These are phyloP conservation scores for Theonella swinhoei DNA, from an alignment of 37 sponge, comb jelly and placozoan species.

Conservation along the genomic window DNA sequence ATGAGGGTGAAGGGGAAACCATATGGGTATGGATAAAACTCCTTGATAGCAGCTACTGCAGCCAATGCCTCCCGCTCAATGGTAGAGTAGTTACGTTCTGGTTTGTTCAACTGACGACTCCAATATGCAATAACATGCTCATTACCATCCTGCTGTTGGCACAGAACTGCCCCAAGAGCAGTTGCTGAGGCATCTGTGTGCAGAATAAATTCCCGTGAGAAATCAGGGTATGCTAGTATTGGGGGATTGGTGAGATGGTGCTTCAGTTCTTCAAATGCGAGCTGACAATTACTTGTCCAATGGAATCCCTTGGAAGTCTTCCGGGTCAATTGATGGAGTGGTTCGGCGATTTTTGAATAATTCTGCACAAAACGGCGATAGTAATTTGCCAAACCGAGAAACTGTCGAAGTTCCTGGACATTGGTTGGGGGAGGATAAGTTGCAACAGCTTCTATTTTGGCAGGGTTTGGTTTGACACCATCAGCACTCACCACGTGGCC, in stretches of 20 bases:
- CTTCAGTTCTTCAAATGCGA: slow-evolving; percentile 35
- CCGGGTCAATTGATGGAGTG: slow-evolving; percentile 13
- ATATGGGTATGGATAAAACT: slow-evolving; percentile 24
- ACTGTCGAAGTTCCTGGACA: slow-evolving; percentile 37
- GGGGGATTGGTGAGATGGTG: slow-evolving; percentile 21
- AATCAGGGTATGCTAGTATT: slow-evolving; percentile 35
- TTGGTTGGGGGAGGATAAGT: slow-evolving; percentile 12
- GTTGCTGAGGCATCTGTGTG: slow-evolving; percentile 25
- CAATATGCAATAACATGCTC: slow-evolving; percentile 33
- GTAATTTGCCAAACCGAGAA: slow-evolving; percentile 40
- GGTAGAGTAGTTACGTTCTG: slow-evolving; percentile 41
- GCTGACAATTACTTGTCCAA: slow-evolving; percentile 23
- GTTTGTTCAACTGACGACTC: slow-evolving; percentile 11
- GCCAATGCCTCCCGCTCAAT: slow-evolving; percentile 41
- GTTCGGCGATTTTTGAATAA: slow-evolving; percentile 28
- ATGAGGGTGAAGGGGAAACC: neutral
- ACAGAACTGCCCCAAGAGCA: slow-evolving; percentile 42
- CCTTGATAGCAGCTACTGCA: slow-evolving; percentile 19
- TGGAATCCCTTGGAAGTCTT: neutral
- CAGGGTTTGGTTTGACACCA: slow-evolving; percentile 24
- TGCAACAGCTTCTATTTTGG: slow-evolving; percentile 19
- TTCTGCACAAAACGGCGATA: slow-evolving; percentile 38
- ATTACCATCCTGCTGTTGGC: slow-evolving; percentile 34
- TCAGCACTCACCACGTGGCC: slow-evolving; percentile 33
- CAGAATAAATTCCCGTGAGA: slow-evolving; percentile 17